phyloP scores from a whole-genome alignment of 64 coral and sea anemone genomes.

The Astreopora myriophthalma region DNA sequence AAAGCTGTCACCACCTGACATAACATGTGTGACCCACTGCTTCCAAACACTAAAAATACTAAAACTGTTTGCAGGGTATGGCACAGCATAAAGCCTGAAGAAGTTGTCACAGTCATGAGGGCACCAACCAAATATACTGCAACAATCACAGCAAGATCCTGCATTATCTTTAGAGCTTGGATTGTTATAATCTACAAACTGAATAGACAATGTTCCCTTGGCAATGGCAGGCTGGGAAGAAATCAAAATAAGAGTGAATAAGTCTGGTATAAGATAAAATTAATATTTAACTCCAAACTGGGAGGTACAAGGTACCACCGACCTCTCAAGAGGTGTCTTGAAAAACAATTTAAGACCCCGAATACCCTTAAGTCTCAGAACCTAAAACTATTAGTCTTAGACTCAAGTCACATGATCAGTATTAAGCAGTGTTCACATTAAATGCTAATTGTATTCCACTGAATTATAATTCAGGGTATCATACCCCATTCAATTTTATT shows the following conservation, averaged over 20 bases:
- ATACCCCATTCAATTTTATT: no score
- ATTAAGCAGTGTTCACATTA: no score
- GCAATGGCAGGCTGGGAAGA: slow-evolving; percentile 25
- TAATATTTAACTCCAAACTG: no score
- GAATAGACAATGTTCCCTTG: slow-evolving; percentile 77
- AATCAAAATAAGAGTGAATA: background rate
- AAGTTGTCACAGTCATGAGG: slow-evolving; percentile 85
- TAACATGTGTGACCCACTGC: slow-evolving; percentile 58
- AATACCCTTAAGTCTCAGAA: no score
- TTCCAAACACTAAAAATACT: slow-evolving; percentile 1
- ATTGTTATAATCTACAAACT: slow-evolving; percentile 78
- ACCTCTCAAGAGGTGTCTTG: no score
- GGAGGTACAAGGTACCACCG: no score
- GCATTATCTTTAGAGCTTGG: slow-evolving; percentile 49
- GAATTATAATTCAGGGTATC: no score
- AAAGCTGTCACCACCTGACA: slow-evolving; percentile 65
- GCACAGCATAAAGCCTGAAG: slow-evolving; percentile 50
- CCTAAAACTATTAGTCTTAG: no score
- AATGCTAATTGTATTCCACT: no score
- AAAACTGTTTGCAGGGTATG: slow-evolving; percentile 53
- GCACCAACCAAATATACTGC: slow-evolving; percentile 50
- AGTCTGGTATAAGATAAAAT: no score
- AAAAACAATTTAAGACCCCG: no score
- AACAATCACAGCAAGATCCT: slow-evolving; percentile 76
- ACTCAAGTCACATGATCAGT: no score